phyloP scores from a whole-genome alignment of 2,888 invertebrate genomes.

The Lithophane semibrunnea region DNA sequence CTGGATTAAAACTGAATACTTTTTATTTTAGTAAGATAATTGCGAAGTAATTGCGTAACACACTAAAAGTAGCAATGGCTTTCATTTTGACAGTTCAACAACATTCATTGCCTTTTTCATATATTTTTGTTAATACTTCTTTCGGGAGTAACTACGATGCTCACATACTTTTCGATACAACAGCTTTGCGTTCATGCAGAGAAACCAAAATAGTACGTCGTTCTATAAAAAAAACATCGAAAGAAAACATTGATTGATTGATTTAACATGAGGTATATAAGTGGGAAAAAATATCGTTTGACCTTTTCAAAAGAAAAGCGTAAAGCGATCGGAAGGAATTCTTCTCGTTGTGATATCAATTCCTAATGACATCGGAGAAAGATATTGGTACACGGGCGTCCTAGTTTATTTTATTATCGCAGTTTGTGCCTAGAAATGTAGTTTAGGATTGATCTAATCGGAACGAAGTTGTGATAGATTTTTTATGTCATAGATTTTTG shows the following conservation, averaged over 20 bases:
- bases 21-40: too few species aligned
- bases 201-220: background rate
- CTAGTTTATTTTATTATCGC: constrained; percentile 15
- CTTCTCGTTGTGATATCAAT: constrained; percentile 35
- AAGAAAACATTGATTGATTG: background rate
- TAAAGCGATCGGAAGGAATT: constrained; percentile 19
- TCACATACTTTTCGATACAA: background rate
- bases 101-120: too few species aligned
- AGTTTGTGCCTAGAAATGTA: constrained; percentile 16
- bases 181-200: background rate
- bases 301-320: background rate
- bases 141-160: constrained; percentile 1
- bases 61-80: too few species aligned
- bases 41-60: too few species aligned
- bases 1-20: too few species aligned
- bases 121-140: background rate
- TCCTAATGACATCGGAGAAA: constrained; percentile 20
- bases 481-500: background rate
- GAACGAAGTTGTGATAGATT: background rate
- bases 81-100: too few species aligned
- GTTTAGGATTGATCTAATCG: constrained; percentile 14
- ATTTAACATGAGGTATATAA: background rate
- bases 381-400: constrained; percentile 24
- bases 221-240: background rate
- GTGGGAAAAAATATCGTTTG: background rate